Percentiles rank a stretch among this genome's conserved stretches.
phyloP scores from a whole-genome alignment of 2,113 vertebrate species.

The Talpa occidentalis region DNA sequence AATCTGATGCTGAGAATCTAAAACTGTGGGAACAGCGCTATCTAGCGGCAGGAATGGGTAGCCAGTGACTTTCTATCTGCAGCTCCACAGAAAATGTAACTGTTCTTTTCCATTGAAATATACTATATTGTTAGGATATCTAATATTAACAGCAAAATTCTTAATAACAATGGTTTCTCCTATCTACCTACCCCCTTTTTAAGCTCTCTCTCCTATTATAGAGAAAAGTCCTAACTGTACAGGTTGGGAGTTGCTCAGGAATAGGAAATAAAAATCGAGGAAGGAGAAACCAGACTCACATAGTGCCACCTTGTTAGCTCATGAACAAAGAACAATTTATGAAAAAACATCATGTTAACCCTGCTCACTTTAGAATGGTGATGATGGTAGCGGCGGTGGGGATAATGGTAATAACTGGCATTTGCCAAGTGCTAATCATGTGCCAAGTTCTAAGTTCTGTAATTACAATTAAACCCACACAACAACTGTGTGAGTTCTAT shows the following conservation, averaged over 20 bases:
- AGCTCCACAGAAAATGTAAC: background rate
- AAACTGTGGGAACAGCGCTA: slow-evolving; percentile 57
- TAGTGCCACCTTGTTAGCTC: background rate
- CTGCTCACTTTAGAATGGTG: background rate
- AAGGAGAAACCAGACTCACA: background rate
- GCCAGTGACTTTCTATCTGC: background rate
- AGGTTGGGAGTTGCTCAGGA: background rate
- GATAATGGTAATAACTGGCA: background rate
- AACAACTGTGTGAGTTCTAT: background rate
- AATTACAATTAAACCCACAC: background rate
- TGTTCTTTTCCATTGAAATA: background rate
- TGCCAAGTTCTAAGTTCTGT: background rate
- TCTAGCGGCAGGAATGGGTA: slow-evolving; percentile 48
- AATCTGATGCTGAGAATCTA: background rate
- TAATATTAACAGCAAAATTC: background rate
- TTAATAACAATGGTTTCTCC: background rate
- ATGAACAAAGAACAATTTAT: background rate
- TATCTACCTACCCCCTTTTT: background rate
- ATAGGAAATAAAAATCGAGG: background rate
- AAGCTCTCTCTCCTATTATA: background rate
- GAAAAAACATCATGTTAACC: background rate
- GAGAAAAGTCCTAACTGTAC: background rate
- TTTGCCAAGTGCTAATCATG: background rate
- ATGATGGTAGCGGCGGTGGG: background rate
- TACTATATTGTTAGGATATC: background rate